Base-by-base conservation (phyloP, 2,113 vertebrate genomes). In the Arvicanthis niloticus region DNA sequence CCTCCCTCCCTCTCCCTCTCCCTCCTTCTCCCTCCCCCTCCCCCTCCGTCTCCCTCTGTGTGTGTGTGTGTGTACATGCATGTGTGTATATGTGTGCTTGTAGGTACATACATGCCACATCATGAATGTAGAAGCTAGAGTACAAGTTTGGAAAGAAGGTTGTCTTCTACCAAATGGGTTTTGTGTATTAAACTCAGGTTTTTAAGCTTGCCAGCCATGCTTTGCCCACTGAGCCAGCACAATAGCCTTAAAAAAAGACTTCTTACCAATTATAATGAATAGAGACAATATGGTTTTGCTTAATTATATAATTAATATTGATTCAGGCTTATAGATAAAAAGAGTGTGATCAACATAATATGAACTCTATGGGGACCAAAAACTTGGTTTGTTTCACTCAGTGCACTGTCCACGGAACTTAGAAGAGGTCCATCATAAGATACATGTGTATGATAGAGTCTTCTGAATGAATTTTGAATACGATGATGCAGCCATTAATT, bases 381-480 rank as follows among this genome's bases (percentile, higher is more conserved):
- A 3, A 34, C 34, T 88, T 58, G 24, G 22, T 93, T 24, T 93
- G 0, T 34, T 65, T 90, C 86, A 19, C 37, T 77, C 26, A 34
- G 5, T 73, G 42, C n/a, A 48, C 1, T 45, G 13, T 68, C 53
- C n/a, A 16, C 37, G 82, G 34, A 76, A 58, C 60, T 72, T 88
- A 68, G 40, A 96, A 67, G 19, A 97, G 11, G 86, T 5, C 19
- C 68, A 86, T 91, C n/a, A 12, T 91, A 51, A 84, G 45, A 51
- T 93, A 37, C n/a, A 53, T 67, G 73, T 90, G 2, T 48, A 65
- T 19, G 68, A 51, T 26, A 77, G 31, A 78, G 9, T 12, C 29
- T 77, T 81, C 10, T 72, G 17, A 93, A 37, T 89, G 60, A 67
- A 68, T 42, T 72, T 85, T 91, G 65, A 96, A 81, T 93, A 87